Percentiles rank a stretch among this genome's conserved stretches.
Evolutionary conservation across 1,140 invertebrate genomes (phyloP).

Genomic region (Conus betulinus): DNA sequence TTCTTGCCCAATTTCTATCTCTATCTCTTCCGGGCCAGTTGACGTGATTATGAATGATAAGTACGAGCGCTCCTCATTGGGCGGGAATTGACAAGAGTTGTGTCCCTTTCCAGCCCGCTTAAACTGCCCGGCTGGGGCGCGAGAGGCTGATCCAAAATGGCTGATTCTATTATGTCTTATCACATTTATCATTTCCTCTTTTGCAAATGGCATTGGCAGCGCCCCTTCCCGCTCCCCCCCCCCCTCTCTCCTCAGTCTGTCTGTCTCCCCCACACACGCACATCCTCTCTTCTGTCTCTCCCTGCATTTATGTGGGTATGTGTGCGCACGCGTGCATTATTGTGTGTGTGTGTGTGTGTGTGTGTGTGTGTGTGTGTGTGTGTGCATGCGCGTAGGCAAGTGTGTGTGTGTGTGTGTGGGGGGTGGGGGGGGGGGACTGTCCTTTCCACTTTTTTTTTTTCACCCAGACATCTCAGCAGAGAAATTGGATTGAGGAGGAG

Average conservation of each 20-base stretch:
- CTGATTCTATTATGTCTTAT: constrained; percentile 43
- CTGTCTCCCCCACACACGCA: neutral
- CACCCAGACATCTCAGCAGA: neutral
- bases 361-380: too few relatives aligned
- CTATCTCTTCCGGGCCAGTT: constrained; percentile 23
- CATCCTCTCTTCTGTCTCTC: constrained; percentile 12
- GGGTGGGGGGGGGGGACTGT: too few relatives aligned
- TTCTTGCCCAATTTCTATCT: constrained; percentile 33
- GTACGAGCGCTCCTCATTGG: constrained; percentile 31
- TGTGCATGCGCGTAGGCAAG: too few relatives aligned
- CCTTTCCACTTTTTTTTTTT: neutral
- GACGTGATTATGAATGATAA: constrained; percentile 42
- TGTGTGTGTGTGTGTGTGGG: neutral
- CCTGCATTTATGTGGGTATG: neutral
- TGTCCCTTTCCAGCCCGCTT: constrained; percentile 36
- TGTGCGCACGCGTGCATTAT: neutral
- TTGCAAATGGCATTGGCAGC: constrained; percentile 25
- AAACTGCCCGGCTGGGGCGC: constrained; percentile 22
- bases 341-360: too few relatives aligned
- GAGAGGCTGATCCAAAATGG: constrained; percentile 35
- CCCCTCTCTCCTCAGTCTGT: neutral
- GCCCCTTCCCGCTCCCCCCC: neutral
- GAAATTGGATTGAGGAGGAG: neutral
- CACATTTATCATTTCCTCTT: constrained; percentile 37
- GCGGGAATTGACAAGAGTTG: constrained; percentile 34